Evolutionary conservation across 2,113 vertebrate genomes (phyloP), one percentile per base, ranked within the genome.

Genomic region (Malaclemys terrapin): DNA sequence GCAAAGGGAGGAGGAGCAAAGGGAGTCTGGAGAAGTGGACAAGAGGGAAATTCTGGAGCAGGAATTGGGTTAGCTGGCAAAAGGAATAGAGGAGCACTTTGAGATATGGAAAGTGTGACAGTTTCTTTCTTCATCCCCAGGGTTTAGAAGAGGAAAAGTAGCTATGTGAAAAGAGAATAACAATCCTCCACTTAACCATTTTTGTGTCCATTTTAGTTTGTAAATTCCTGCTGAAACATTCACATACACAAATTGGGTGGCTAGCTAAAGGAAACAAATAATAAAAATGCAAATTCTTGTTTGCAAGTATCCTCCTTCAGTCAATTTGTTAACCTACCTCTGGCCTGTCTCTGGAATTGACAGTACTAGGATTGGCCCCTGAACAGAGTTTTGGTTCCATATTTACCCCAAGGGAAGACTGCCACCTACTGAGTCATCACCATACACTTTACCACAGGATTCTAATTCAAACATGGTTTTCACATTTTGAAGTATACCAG

Each of bases 401-500:
- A 84, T 85, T 93, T 93, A 85, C 50, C 29, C 54, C 80, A 75
- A 13, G 90, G 72, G 53, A 90, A 92, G 35, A 96, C 80, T 82
- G 65, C 2, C 27, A 38, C 92, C 90, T 91, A 91, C 27, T 56
- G 56, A 91, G 80, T 80, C 62, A 88, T 87, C 1, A 0, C 17
- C 88, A 80, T 75, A 49, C 53, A 80, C 11, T 91, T 90, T 90
- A 91, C 59, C 90, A 35, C 29, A 90, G 65, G 1, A 85, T 90
- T 95, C 54, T 85, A 83, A 91, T 91, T 88, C 82, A 93, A 79
- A 72, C 6, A 17, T 19, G 19, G 31, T 79, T 95, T 91, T 90
- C 69, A 75, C 14, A 17, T 72, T 95, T 95, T 91, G 62, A 95
- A 94, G 90, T 53, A 9, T 87, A 85, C 78, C 52, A 84, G 89